These are phyloP conservation scores for Podarcis muralis DNA, from an alignment of 2,113 vertebrate genomes.

Conservation along the genomic window DNA sequence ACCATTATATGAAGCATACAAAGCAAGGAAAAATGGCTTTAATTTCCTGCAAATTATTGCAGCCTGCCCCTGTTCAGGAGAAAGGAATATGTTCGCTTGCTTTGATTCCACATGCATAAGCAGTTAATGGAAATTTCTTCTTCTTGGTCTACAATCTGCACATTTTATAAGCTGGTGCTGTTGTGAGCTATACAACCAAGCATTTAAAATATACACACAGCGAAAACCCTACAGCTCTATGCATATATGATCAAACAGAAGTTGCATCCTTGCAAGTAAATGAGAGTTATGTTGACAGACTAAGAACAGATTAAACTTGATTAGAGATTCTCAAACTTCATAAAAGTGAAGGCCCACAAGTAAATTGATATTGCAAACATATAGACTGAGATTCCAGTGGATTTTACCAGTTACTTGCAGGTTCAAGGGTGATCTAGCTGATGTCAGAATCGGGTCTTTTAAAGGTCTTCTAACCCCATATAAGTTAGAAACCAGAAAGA, in stretches of 20 bases:
- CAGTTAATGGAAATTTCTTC: constrained; percentile 40
- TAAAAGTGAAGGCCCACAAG: background rate
- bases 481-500: background rate
- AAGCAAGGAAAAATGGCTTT: constrained; percentile 31
- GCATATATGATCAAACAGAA: constrained; percentile 13
- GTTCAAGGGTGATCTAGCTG: background rate
- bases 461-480: background rate
- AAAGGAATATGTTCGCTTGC: constrained; percentile 17
- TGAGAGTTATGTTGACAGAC: constrained; percentile 2
- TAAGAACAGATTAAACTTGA: constrained; percentile 13
- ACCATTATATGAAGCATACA: constrained; percentile 17
- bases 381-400: background rate
- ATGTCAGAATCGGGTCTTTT: background rate
- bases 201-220: constrained; percentile 21
- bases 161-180: constrained; percentile 48
- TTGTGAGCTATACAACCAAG: constrained; percentile 23
- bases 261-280: constrained; percentile 21
- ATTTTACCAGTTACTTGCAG: too few relatives aligned
- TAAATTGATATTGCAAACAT: background rate
- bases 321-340: constrained; percentile 7
- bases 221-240: background rate
- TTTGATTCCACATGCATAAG: constrained; percentile 44
- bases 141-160: constrained; percentile 43
- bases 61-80: constrained; percentile 30
- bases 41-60: constrained; percentile 54